Evolutionary conservation across 2,797 vertebrate species (phyloP).

Genomic region (Amblyopsis hoosieri): DNA sequence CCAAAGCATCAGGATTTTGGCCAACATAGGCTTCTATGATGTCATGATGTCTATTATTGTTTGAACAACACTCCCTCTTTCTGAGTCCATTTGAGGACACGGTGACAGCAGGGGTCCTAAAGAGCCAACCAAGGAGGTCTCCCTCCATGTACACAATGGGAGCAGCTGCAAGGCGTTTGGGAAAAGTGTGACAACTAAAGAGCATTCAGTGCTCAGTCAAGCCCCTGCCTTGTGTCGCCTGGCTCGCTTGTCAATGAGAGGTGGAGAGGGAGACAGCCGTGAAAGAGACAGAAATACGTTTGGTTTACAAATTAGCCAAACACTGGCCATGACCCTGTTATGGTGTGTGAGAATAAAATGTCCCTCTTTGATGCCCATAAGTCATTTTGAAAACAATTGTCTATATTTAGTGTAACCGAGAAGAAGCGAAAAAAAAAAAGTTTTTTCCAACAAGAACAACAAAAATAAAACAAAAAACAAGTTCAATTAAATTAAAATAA

Average conservation of each 20-base stretch:
- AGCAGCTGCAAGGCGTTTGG: slow-evolving; percentile 86
- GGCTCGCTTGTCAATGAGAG: slow-evolving; percentile 50
- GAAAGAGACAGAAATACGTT: slow-evolving; percentile 68
- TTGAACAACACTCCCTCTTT: slow-evolving; percentile 56
- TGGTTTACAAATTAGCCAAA: slow-evolving; percentile 77
- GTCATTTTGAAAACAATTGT: background rate
- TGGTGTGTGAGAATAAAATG: slow-evolving; percentile 55
- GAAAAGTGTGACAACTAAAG: slow-evolving; percentile 82
- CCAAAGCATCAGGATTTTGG: slow-evolving; percentile 29
- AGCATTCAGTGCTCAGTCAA: slow-evolving; percentile 66
- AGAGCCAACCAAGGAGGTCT: slow-evolving; percentile 61
- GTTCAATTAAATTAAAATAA: too few relatives aligned
- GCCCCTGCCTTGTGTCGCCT: slow-evolving; percentile 58
- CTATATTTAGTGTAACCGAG: background rate
- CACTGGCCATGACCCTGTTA: slow-evolving; percentile 54
- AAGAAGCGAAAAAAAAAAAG: background rate
- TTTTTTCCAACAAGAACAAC: too few relatives aligned
- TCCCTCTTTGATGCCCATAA: slow-evolving; percentile 29
- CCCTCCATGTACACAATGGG: slow-evolving; percentile 72
- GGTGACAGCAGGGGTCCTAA: slow-evolving; percentile 72
- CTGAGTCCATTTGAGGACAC: slow-evolving; percentile 55
- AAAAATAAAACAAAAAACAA: too few relatives aligned
- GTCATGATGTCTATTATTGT: slow-evolving; percentile 68
- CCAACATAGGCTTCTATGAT: slow-evolving; percentile 55
- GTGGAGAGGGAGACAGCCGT: slow-evolving; percentile 50